Conservation (phyloP, 2,113 vertebrate species). For the Ovis canadensis region DNA sequence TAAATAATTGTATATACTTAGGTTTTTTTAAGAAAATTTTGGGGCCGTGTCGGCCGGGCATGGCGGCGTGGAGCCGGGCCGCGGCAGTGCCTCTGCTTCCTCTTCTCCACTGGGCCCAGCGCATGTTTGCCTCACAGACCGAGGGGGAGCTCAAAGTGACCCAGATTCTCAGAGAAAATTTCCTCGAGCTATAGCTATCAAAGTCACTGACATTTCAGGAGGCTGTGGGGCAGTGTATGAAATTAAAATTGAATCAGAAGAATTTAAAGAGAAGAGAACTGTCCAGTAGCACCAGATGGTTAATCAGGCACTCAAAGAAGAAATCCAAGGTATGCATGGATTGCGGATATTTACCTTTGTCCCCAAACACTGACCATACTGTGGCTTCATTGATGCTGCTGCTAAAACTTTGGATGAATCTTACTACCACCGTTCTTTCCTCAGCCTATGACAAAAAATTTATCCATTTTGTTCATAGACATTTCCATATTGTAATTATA, state of each 20-base stretch:
- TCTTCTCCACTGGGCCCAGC: conserved; percentile 44
- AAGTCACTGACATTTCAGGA: conserved; percentile 90
- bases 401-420: too few species aligned
- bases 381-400: too few species aligned
- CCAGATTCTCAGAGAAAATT: conserved; percentile 87
- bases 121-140: conserved; percentile 79
- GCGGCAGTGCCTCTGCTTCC: conserved; percentile 18
- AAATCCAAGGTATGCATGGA: neutral
- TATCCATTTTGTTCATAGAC: too few species aligned
- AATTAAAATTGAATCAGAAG: conserved; percentile 91
- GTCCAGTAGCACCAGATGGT: conserved; percentile 95
- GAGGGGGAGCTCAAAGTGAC: conserved; percentile 86
- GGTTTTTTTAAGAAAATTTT: neutral
- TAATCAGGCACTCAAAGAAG: conserved; percentile 82
- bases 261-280: conserved; percentile 90
- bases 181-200: conserved; percentile 85
- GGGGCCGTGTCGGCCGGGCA: conserved; percentile 38
- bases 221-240: conserved; percentile 98
- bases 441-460: too few species aligned
- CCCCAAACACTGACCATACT: neutral
- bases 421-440: too few species aligned
- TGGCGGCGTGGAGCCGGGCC: conserved; percentile 48
- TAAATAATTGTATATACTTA: neutral
- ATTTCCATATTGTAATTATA: too few species aligned
- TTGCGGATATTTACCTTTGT: neutral